Conservation (phyloP, 2,888 invertebrate genomes). For the Hyposoter dolosus region DNA sequence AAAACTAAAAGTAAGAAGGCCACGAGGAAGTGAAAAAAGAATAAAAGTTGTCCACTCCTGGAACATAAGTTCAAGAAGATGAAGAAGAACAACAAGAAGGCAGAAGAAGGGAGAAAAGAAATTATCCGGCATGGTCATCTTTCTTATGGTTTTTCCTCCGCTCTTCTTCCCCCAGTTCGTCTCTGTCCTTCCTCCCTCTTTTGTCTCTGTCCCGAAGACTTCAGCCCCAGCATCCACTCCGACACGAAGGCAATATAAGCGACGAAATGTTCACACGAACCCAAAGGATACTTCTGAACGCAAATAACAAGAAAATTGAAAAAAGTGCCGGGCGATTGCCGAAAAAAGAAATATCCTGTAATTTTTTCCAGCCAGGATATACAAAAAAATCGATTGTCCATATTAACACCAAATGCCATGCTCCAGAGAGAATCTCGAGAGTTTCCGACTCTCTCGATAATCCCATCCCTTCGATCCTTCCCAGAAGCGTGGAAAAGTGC, state of each 20-base stretch:
- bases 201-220: constrained; percentile 33
- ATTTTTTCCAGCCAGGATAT: not conserved
- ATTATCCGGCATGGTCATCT: constrained; percentile 62
- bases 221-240: constrained; percentile 4
- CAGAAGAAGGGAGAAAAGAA: constrained; percentile 10
- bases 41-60: constrained; percentile 29
- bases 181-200: constrained; percentile 46
- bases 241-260: not conserved
- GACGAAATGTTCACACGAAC: not conserved
- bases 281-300: not conserved
- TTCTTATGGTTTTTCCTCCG: constrained; percentile 67
- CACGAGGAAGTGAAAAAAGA: constrained; percentile 26
- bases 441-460: constrained; percentile 3
- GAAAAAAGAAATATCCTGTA: not conserved
- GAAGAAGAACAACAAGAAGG: not conserved
- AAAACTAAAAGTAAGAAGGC: constrained; percentile 7
- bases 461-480: constrained; percentile 71
- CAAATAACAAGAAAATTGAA: not conserved
- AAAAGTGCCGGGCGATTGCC: not conserved
- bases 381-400: not conserved
- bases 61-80: constrained; percentile 10
- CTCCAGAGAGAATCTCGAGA: constrained; percentile 8
- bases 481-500: constrained; percentile 77
- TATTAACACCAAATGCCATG: constrained; percentile 4
- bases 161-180: constrained; percentile 25